These are phyloP conservation scores for Neuroterus valhalla DNA, from an alignment of 1,140 invertebrate species.

Conservation along the genomic window DNA sequence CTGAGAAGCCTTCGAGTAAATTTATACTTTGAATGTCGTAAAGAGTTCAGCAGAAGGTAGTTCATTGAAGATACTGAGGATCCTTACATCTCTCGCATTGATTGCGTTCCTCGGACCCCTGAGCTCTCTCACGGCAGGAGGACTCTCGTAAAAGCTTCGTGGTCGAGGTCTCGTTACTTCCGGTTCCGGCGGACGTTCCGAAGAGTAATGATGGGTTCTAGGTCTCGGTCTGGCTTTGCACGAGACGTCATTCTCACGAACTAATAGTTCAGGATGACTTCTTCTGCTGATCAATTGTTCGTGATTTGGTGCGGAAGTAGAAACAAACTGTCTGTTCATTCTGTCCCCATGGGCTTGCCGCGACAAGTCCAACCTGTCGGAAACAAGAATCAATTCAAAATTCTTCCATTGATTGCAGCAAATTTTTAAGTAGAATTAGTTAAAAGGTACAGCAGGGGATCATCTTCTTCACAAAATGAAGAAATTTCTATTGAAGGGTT, in stretches of 20 bases:
- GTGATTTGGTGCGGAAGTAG: constrained; percentile 51
- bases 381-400: constrained; percentile 36
- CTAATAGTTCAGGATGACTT: constrained; percentile 62
- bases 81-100: constrained; percentile 63
- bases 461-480: too few relatives aligned
- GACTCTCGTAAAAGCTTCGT: constrained; percentile 71
- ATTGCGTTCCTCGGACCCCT: constrained; percentile 63
- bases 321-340: constrained; percentile 43
- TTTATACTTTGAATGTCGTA: neutral
- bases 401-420: constrained; percentile 27
- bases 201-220: constrained; percentile 65
- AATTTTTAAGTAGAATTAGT: too few relatives aligned
- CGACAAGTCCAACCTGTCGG: constrained; percentile 53
- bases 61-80: neutral
- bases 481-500: too few relatives aligned
- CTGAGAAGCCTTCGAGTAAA: neutral
- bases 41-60: neutral
- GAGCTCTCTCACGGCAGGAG: constrained; percentile 63
- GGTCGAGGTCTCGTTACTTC: constrained; percentile 67
- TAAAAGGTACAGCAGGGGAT: too few relatives aligned
- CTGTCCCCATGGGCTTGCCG: constrained; percentile 59
- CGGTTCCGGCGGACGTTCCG: constrained; percentile 61
- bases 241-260: constrained; percentile 61
- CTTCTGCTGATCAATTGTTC: constrained; percentile 65
- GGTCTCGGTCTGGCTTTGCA: constrained; percentile 64